phyloP scores from a whole-genome alignment of 2,888 invertebrate species.

The Eugnorisma glareosa region DNA sequence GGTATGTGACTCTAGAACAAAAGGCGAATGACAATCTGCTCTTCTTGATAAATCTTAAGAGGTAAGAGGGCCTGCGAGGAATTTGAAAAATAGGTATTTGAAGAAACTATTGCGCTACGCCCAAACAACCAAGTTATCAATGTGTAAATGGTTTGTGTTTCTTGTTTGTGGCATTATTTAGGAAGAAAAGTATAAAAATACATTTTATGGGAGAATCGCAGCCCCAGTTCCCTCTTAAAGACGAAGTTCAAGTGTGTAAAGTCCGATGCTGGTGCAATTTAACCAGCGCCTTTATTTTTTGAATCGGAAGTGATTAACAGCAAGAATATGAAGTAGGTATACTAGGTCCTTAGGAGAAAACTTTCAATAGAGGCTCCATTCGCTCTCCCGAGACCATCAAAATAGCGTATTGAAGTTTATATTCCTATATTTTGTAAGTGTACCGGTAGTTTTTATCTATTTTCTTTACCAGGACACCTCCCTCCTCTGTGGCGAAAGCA shows the following conservation, averaged over 20 bases:
- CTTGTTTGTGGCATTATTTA: no score
- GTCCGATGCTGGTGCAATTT: background rate
- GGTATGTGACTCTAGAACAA: background rate
- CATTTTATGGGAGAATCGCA: no score
- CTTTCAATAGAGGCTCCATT: background rate
- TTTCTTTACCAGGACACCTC: slow-evolving; percentile 85
- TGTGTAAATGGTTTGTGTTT: no score
- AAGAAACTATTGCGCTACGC: no score
- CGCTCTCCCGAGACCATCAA: background rate
- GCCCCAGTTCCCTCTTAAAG: no score
- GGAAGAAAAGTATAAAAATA: no score
- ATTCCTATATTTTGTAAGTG: background rate
- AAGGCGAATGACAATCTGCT: background rate
- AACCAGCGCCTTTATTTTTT: background rate
- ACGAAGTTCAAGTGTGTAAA: background rate
- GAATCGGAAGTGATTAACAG: background rate
- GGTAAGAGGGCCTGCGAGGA: no score
- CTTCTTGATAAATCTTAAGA: no score
- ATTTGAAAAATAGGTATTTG: no score
- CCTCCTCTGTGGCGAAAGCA: slow-evolving; percentile 86
- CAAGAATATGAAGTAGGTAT: background rate
- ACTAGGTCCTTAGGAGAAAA: background rate
- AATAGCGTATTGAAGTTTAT: background rate
- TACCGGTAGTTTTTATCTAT: background rate
- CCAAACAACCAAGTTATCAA: no score